A percentile compares a stretch with the other conserved stretches of the same genome.
Conservation (phyloP, 1,140 invertebrate genomes). For the Sipha flava region DNA sequence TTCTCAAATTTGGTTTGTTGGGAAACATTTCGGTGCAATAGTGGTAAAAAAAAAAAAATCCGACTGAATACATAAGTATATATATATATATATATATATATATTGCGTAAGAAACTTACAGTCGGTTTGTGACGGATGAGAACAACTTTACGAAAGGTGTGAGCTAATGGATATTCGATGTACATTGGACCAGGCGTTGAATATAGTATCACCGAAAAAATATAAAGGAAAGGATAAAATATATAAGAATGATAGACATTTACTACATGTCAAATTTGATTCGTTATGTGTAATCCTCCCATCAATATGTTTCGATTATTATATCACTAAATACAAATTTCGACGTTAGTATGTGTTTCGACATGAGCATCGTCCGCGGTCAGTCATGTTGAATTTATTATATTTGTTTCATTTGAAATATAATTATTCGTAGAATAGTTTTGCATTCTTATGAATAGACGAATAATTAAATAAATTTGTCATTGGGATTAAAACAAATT, state of each 20-base stretch:
- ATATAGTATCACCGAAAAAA: background rate
- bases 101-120: conserved; percentile 4
- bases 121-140: conserved; percentile 21
- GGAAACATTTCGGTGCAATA: background rate
- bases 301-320: no score
- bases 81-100: no score
- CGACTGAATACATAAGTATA: no score
- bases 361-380: no score
- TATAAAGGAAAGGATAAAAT: background rate
- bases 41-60: background rate
- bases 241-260: background rate
- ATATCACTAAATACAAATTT: no score
- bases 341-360: no score
- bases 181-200: background rate
- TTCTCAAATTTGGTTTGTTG: background rate
- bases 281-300: background rate
- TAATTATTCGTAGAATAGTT: no score
- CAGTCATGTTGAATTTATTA: no score
- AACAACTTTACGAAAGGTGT: conserved; percentile 2
- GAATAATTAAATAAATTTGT: no score
- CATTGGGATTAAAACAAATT: no score
- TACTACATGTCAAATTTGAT: background rate
- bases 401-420: no score
- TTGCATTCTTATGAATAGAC: no score
- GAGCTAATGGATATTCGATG: conserved; percentile 28